A percentile compares a stretch with the other conserved stretches of the same genome.
These are phyloP conservation scores for Poecile montanus DNA, from an alignment of 2,797 vertebrate genomes.

Conservation along the genomic window DNA sequence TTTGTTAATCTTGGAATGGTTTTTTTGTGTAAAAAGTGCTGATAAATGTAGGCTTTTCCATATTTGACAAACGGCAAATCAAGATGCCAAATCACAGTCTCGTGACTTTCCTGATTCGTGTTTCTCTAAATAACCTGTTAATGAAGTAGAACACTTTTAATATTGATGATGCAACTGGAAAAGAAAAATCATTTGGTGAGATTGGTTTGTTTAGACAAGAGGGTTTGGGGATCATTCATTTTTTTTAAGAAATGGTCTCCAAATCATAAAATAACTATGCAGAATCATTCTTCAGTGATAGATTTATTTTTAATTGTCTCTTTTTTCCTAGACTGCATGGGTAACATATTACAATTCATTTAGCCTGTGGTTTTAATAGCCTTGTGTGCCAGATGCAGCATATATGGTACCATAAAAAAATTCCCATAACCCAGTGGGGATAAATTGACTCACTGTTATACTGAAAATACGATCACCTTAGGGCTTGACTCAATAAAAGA, in stretches of 20 bases:
- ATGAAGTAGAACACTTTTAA: background rate
- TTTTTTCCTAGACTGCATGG: background rate
- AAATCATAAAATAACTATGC: background rate
- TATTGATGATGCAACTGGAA: background rate
- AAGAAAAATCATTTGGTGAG: background rate
- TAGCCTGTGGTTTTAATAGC: background rate
- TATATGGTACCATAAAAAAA: conserved; percentile 3
- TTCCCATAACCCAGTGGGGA: background rate
- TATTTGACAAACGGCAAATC: background rate
- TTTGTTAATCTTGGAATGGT: too few species aligned
- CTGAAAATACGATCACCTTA: conserved; percentile 34
- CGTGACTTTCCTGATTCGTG: background rate
- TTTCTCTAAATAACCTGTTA: background rate
- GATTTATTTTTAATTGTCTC: background rate
- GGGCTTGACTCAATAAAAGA: conserved; percentile 16
- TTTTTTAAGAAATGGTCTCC: background rate
- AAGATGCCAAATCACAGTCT: background rate
- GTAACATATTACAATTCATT: background rate
- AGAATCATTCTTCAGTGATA: background rate
- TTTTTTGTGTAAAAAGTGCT: background rate
- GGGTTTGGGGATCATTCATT: background rate
- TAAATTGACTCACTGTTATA: conserved; percentile 32
- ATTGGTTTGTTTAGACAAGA: background rate
- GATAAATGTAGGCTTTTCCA: background rate
- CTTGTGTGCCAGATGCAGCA: background rate